Conservation (phyloP, 2,888 invertebrate genomes). For the Sceliomorpha sp. region DNA sequence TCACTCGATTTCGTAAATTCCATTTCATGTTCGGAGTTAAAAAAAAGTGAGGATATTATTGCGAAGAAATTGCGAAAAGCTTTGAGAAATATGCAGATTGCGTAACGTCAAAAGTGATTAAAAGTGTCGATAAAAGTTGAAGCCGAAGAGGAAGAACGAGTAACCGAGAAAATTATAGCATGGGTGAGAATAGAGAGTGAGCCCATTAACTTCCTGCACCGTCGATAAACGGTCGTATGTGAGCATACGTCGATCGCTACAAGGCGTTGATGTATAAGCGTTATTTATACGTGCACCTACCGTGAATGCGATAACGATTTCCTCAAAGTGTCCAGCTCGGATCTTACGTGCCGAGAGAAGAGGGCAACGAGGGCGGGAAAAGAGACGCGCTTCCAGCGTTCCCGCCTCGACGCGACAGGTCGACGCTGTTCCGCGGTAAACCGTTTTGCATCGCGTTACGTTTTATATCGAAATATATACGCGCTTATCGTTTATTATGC, state of each 20-base stretch:
- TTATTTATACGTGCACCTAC: constrained; percentile 45
- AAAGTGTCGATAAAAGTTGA: constrained; percentile 56
- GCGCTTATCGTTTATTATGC: no score
- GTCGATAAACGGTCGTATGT: constrained; percentile 52
- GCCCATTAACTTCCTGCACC: constrained; percentile 51
- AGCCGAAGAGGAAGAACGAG: constrained; percentile 53
- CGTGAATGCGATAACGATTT: constrained; percentile 49
- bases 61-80: background rate
- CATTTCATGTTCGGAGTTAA: no score
- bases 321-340: constrained; percentile 39
- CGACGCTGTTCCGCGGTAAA: no score
- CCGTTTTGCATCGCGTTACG: no score
- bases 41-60: no score
- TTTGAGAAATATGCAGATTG: constrained; percentile 29
- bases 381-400: constrained; percentile 26
- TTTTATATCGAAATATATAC: no score
- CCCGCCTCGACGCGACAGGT: no score
- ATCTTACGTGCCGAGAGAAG: constrained; percentile 25
- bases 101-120: constrained; percentile 47
- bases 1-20: no score
- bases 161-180: constrained; percentile 48
- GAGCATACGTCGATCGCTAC: constrained; percentile 41
- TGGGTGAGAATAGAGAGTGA: constrained; percentile 52
- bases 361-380: no score
- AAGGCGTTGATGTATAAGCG: constrained; percentile 35